These are phyloP conservation scores for Nycteola revayana DNA, from an alignment of 2,888 invertebrate species.

Conservation along the genomic window DNA sequence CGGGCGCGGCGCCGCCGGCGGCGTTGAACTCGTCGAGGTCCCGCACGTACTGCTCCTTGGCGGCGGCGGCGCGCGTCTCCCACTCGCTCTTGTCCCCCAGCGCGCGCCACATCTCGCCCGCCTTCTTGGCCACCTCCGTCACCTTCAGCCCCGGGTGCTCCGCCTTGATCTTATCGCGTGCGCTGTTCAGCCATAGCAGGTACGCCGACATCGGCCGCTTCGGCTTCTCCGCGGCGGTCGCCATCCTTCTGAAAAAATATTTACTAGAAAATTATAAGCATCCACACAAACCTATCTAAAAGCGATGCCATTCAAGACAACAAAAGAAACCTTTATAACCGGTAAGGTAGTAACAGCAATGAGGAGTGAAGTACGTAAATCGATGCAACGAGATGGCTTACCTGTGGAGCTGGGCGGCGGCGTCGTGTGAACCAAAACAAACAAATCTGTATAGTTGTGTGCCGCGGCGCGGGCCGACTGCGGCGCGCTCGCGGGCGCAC, in stretches of 20 bases:
- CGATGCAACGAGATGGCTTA: no score
- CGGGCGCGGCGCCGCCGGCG: slow-evolving; percentile 80
- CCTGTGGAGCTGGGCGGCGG: no score
- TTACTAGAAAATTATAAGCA: no score
- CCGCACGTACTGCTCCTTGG: slow-evolving; percentile 90
- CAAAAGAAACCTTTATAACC: no score
- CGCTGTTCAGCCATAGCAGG: slow-evolving; percentile 94
- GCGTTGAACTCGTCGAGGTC: slow-evolving; percentile 92
- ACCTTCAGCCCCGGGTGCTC: slow-evolving; percentile 92
- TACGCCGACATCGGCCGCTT: slow-evolving; percentile 94
- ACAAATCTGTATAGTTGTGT: slow-evolving; percentile 5
- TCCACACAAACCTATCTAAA: no score
- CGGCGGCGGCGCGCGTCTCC: slow-evolving; percentile 90
- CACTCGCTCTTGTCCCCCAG: slow-evolving; percentile 93
- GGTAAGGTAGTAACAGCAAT: no score
- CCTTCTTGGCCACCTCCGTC: slow-evolving; percentile 95
- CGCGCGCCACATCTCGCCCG: slow-evolving; percentile 94
- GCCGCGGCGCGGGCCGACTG: slow-evolving; percentile 13
- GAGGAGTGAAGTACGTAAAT: no score
- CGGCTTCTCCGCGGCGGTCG: slow-evolving; percentile 84
- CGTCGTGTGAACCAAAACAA: slow-evolving; percentile 13
- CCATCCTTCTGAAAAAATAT: no score
- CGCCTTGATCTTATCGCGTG: slow-evolving; percentile 89
- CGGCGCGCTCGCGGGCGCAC: not conserved
- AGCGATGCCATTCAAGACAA: no score